Evolutionary conservation across 2,888 invertebrate genomes (phyloP).

Genomic region (Gymnosoma rotundatum): DNA sequence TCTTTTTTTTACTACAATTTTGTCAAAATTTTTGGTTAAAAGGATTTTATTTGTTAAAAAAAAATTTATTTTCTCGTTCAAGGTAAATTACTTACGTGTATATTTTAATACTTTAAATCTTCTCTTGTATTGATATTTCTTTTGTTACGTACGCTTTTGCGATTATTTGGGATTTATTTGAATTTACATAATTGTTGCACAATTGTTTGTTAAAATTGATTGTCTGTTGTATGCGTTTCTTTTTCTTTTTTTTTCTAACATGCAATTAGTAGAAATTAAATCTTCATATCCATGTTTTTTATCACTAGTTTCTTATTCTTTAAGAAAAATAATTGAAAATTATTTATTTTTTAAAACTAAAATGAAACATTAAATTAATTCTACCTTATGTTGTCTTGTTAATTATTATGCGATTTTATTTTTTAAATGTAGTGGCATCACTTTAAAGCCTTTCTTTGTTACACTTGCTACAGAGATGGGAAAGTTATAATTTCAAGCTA

Average conservation of each 20-base stretch:
- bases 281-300: conserved; percentile 9
- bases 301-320: too few species aligned
- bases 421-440: too few species aligned
- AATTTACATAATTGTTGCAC: conserved; percentile 53
- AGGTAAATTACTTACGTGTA: neutral
- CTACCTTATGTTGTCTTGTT: too few species aligned
- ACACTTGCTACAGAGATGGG: too few species aligned
- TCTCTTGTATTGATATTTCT: conserved; percentile 19
- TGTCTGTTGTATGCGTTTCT: neutral
- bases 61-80: neutral
- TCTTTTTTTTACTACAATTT: neutral
- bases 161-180: conserved; percentile 47
- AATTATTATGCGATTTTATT: too few species aligned
- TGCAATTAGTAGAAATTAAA: conserved; percentile 21
- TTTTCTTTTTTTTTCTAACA: neutral
- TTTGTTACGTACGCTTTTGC: conserved; percentile 1
- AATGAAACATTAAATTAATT: too few species aligned
- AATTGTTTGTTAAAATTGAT: conserved; percentile 16
- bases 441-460: too few species aligned
- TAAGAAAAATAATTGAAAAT: too few species aligned
- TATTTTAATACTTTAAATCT: conserved; percentile 22
- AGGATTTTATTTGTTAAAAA: too few species aligned
- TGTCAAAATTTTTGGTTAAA: too few species aligned
- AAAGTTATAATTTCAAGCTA: too few species aligned
- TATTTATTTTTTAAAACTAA: too few species aligned